Evolutionary conservation across 2,888 invertebrate species (phyloP).

Genomic region (Macrosoma leucophasiata): DNA sequence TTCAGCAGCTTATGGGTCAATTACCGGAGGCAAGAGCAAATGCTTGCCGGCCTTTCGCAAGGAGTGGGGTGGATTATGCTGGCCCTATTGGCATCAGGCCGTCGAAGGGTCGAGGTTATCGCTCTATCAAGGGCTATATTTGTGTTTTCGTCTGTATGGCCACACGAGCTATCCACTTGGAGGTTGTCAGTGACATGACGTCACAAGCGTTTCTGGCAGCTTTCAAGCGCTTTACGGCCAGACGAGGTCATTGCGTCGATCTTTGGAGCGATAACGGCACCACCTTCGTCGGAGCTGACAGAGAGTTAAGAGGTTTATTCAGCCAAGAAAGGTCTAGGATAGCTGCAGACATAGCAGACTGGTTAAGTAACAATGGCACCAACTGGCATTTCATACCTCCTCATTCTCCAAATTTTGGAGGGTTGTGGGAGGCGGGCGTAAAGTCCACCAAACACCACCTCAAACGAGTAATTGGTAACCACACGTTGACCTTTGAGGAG

Average conservation of each 20-base stretch:
- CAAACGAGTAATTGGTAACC: conserved; percentile 11
- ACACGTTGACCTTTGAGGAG: conserved; percentile 19
- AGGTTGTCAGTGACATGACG: conserved; percentile 1
- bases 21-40: too few relatives aligned
- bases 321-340: not conserved
- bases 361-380: conserved; percentile 5
- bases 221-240: too few relatives aligned
- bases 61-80: not conserved
- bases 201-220: too few relatives aligned
- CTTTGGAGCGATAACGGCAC: conserved; percentile 31
- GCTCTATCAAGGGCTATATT: conserved; percentile 1
- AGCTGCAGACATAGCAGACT: conserved; percentile 3
- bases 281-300: conserved; percentile 23
- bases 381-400: conserved; percentile 21
- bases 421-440: conserved; percentile 7
- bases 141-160: conserved; percentile 3
- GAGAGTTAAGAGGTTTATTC: conserved; percentile 14
- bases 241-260: too few relatives aligned
- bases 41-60: too few relatives aligned
- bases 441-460: conserved; percentile 16
- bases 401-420: conserved; percentile 19
- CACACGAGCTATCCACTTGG: conserved; percentile 1
- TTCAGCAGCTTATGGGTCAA: too few relatives aligned
- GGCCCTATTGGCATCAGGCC: not conserved
- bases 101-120: conserved; percentile 1